Conservation (phyloP, 2,888 invertebrate genomes). For the Gastracanthus pulcherrimus region DNA sequence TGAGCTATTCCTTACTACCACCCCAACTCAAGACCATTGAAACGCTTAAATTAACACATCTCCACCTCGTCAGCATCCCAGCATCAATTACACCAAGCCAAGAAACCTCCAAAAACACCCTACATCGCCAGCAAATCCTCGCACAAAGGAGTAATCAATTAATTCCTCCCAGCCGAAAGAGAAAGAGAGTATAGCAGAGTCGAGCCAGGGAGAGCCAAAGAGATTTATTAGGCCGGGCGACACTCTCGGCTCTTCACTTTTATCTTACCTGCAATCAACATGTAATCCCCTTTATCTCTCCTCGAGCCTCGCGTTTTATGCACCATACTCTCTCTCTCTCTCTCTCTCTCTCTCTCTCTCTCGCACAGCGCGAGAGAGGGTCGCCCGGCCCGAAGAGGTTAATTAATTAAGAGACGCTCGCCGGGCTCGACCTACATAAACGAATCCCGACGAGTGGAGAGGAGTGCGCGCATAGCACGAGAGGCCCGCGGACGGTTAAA, state of each 20-base stretch:
- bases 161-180: slow-evolving; percentile 29
- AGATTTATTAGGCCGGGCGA: slow-evolving; percentile 48
- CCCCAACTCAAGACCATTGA: neutral
- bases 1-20: too few species aligned
- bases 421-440: slow-evolving; percentile 58
- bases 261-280: slow-evolving; percentile 46
- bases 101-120: neutral
- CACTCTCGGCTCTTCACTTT: slow-evolving; percentile 44
- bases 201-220: neutral
- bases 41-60: neutral
- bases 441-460: slow-evolving; percentile 21
- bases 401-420: slow-evolving; percentile 63
- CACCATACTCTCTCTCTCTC: slow-evolving; percentile 12
- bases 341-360: neutral
- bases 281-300: slow-evolving; percentile 53
- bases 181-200: neutral
- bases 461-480: neutral
- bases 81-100: neutral
- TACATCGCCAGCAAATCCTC: neutral
- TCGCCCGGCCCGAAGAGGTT: slow-evolving; percentile 56
- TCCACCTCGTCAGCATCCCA: neutral
- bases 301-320: slow-evolving; percentile 45
- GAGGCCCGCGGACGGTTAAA: neutral
- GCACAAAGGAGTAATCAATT: slow-evolving; percentile 40
- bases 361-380: neutral